Percentiles rank a stretch among this genome's conserved stretches.
Evolutionary conservation across 2,113 vertebrate genomes (phyloP).

Genomic region (Cyprinus carpio): DNA sequence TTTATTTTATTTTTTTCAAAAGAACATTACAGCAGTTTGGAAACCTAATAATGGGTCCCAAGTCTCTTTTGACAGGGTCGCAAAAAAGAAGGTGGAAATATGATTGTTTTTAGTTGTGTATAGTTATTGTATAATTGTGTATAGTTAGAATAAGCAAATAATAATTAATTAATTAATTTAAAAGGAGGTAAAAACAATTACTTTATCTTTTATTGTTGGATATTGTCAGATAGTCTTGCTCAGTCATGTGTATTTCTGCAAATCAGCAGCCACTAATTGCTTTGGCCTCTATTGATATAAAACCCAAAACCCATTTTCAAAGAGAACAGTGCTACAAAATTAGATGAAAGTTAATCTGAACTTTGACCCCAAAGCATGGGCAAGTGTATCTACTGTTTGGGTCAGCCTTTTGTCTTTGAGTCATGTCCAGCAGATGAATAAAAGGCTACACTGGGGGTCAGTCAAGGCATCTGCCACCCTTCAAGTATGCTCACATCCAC

Average conservation of each 20-base stretch:
- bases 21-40: too few species aligned
- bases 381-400: constrained; percentile 73
- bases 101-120: too few species aligned
- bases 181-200: too few species aligned
- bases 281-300: background rate
- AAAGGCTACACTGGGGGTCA: constrained; percentile 69
- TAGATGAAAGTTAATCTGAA: constrained; percentile 54
- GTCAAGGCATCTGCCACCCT: constrained; percentile 73
- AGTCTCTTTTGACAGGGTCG: too few species aligned
- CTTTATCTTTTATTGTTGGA: too few species aligned
- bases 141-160: too few species aligned
- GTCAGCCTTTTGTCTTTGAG: constrained; percentile 69
- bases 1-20: too few species aligned
- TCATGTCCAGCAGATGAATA: constrained; percentile 68
- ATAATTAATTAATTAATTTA: too few species aligned
- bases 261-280: constrained; percentile 60
- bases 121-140: too few species aligned
- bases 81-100: too few species aligned
- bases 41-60: too few species aligned
- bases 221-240: constrained; percentile 18
- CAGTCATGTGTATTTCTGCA: constrained; percentile 59
- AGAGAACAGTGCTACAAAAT: background rate
- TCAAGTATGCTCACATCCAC: constrained; percentile 55
- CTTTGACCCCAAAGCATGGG: constrained; percentile 67
- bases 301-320: background rate